Evolutionary conservation across 2,797 vertebrate genomes (phyloP).

Genomic region (Scyliorhinus canicula): DNA sequence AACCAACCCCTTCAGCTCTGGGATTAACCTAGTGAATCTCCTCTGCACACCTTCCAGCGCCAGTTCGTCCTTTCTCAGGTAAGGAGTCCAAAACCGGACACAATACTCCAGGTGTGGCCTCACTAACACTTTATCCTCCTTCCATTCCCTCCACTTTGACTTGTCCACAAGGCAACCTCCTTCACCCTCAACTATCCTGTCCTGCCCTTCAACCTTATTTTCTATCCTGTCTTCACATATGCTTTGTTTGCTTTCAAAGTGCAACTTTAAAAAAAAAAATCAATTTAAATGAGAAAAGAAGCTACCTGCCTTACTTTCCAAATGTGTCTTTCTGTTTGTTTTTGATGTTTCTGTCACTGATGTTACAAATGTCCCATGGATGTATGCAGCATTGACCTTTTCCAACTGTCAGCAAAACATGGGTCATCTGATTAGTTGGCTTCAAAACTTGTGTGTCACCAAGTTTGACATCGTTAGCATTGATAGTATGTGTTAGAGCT

Average conservation of each 20-base stretch:
- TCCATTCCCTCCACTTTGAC: no score
- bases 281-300: neutral
- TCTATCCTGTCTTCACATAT: neutral
- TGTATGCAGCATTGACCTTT: neutral
- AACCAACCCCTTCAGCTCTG: no score
- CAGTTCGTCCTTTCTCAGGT: no score
- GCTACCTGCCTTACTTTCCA: neutral
- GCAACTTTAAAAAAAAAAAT: no score
- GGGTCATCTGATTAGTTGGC: neutral
- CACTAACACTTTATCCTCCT: no score
- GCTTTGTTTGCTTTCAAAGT: neutral
- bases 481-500: neutral
- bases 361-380: neutral
- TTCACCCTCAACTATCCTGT: no score
- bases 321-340: neutral
- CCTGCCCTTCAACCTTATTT: no score
- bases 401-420: neutral
- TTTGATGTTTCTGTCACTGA: neutral
- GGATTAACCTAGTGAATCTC: no score
- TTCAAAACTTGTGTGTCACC: neutral
- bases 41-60: no score
- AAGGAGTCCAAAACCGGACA: no score
- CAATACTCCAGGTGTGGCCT: no score
- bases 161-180: no score
- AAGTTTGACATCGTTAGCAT: neutral